phyloP scores from a whole-genome alignment of 2,113 vertebrate genomes.

The Craseonycteris thonglongyai region DNA sequence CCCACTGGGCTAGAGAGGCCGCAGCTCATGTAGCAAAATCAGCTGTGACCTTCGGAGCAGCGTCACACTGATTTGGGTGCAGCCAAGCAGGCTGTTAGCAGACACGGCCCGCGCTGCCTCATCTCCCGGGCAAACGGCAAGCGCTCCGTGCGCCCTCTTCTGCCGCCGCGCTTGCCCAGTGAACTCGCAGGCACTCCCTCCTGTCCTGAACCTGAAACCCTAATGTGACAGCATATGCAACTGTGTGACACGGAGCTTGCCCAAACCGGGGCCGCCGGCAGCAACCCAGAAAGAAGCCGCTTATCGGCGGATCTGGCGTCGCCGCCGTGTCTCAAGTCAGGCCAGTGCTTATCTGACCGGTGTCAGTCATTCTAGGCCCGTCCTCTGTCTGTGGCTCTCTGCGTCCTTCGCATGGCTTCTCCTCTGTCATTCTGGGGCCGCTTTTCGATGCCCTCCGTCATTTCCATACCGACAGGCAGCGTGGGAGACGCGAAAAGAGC shows the following conservation, averaged over 20 bases:
- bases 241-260: background rate
- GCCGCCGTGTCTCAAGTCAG: background rate
- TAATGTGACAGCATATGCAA: background rate
- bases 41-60: background rate
- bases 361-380: accelerated
- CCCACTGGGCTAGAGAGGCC: background rate
- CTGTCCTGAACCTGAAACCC: slow-evolving; percentile 26
- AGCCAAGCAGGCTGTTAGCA: too few relatives aligned
- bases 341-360: background rate
- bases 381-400: background rate
- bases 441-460: background rate
- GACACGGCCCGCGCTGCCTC: too few relatives aligned
- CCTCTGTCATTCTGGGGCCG: background rate
- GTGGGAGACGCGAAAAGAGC: background rate
- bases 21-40: background rate
- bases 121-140: too few relatives aligned
- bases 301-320: background rate
- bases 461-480: background rate
- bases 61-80: background rate
- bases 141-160: too few relatives aligned
- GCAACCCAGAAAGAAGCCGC: background rate
- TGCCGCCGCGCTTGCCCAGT: background rate
- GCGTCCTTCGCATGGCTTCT: background rate
- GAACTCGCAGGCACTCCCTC: background rate
- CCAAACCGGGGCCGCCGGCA: background rate